Evolutionary conservation across 2,113 vertebrate genomes (phyloP), one percentile per base, ranked within the genome.

Genomic region (Peromyscus californicus): DNA sequence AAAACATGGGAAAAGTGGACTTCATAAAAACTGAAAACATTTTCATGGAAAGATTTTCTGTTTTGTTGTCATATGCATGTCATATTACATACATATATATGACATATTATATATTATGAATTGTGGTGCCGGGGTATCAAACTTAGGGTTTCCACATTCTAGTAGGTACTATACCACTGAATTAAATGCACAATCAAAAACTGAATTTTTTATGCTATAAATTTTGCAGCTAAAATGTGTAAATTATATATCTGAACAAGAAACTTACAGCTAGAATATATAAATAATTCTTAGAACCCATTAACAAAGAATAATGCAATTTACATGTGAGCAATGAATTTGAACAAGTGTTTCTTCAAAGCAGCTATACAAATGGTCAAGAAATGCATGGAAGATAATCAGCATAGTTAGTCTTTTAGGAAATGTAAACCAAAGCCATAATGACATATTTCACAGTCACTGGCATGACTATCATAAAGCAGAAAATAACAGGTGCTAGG

Each of bases 221-320:
- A 69, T 87, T 21, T 39, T 36, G 51, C 1, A 26, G 42, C 70
- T 84, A 78, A 94, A 80, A 95, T 57, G 26, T 91, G 31, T 0
- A 93, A 91, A 29, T 94, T 24, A n/a, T 82, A 17, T 42, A 54
- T 45, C 33, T 72, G 19, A 90, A 92, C 69, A 92, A 70, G 15
- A 12, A 21, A 57, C 16, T 78, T 87, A 16, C 16, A 42, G 65
- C 31, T 72, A 82, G 11, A 93, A 72, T 83, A 67, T 57, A 29
- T 51, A 87, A 90, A 61, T n/a, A 72, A 79, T 4, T 36, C 1
- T 69, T 86, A 67, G 0, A 67, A 84, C 12, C 79, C 57, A 96
- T 51, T 72, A 76, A 48, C 54, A 51, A 61, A 89, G 69, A 70
- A 29, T 39, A 80, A 75, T 29, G 13, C 0, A 31, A 78, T 54